These are phyloP conservation scores for Holcopasites calliopsidis DNA, from an alignment of 1,140 invertebrate genomes.

Conservation along the genomic window DNA sequence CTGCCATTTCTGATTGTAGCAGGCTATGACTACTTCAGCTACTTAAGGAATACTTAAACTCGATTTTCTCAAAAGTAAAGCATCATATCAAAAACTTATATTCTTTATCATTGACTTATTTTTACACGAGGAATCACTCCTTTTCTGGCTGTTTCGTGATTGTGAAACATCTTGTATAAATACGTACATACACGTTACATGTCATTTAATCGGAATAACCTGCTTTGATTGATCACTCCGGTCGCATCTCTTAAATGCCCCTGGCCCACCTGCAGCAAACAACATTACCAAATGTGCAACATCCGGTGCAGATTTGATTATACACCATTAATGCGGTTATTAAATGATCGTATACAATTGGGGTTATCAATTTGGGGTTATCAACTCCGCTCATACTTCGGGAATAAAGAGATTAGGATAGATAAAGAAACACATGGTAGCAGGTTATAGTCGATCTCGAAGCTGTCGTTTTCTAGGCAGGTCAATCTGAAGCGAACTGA, in stretches of 20 bases:
- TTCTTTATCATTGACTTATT: too few relatives aligned
- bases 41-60: too few relatives aligned
- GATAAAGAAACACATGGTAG: too few relatives aligned
- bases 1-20: too few relatives aligned
- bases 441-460: not conserved
- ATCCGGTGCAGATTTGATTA: not conserved
- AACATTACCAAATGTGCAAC: constrained; percentile 1
- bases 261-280: not conserved
- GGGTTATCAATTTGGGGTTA: not conserved
- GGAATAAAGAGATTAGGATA: not conserved
- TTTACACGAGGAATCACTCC: too few relatives aligned
- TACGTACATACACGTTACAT: not conserved
- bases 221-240: not conserved
- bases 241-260: not conserved
- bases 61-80: too few relatives aligned
- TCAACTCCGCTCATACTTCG: not conserved
- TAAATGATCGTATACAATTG: not conserved
- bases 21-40: too few relatives aligned
- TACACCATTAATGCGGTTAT: constrained; percentile 1
- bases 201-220: not conserved
- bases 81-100: too few relatives aligned
- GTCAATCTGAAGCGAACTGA: not conserved
- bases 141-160: not conserved
- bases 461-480: not conserved
- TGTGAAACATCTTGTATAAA: too few relatives aligned